Base-by-base conservation (phyloP, 2,888 invertebrate species). In the Lamellibrachia columna region DNA sequence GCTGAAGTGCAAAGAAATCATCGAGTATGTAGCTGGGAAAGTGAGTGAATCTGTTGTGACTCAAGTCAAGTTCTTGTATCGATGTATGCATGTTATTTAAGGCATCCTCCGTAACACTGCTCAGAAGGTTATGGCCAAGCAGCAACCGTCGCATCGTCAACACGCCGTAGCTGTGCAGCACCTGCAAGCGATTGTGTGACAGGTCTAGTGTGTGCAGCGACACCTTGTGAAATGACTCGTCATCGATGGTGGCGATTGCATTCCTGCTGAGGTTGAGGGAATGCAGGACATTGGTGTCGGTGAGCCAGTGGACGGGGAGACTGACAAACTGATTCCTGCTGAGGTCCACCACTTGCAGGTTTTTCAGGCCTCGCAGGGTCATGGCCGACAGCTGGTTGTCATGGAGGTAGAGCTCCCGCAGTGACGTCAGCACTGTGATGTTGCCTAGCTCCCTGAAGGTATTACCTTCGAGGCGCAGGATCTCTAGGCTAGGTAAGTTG, bases 261-360 rank as follows among this genome's bases (percentile, higher is more conserved):
- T 94, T 94, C 91, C 93, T 92, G 22, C 93, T 93, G n/a, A 94
- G 92, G 92, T 94, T 94, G 52, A 94, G 92, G 55, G 90, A 91
- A 52, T 92, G 92, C 7, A 94, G 92, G 22, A 75, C 75, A n/a
- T 22, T 75, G 75, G 22, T 75, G n/a, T 93, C 92, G 15, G 93
- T 93, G 28, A 91, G 90, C 94, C 94, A 94, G 22, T 92, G 90
- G 9, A 91, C 58, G 8, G 93, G 93, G 7, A 94, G 92, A 15
- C 90, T 52, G 7, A 92, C 92, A 52, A 94, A 92, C 90, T 92
- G 60, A 91, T 94, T 94, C 92, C 93, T 91, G 90, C 94, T 94
- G n/a, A 94, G 92, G 91, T 94, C 94, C 1, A 94, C 92, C 53
- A 93, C 91, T 90, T 94, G 93, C 22, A 94, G 55, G 52, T 75